A percentile compares a stretch with the other conserved stretches of the same genome.
phyloP scores from a whole-genome alignment of 2,797 vertebrate species.

The Ceryle rudis region DNA sequence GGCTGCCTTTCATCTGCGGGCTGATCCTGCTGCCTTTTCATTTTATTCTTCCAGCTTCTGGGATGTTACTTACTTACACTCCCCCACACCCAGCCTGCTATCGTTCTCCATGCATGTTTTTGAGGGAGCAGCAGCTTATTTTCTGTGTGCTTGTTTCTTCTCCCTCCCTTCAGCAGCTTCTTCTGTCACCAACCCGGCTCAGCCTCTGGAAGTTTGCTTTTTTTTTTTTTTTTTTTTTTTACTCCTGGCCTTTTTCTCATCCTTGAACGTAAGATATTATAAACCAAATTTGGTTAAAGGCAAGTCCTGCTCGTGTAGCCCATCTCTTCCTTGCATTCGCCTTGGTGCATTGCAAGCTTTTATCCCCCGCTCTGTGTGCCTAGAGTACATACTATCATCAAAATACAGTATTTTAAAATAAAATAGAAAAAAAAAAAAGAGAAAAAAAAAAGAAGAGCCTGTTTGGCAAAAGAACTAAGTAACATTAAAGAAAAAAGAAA shows the following conservation, averaged over 20 bases:
- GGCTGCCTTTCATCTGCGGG: constrained; percentile 79
- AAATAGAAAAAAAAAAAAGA: not conserved
- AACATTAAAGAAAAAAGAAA: not conserved
- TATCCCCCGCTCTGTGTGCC: not conserved
- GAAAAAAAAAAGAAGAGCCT: not conserved
- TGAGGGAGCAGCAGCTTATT: constrained; percentile 8
- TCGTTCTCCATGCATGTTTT: constrained; percentile 34
- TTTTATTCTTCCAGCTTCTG: constrained; percentile 72
- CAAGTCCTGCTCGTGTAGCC: not conserved
- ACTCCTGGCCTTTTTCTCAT: not conserved
- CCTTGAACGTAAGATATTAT: not conserved
- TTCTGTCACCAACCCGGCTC: not conserved
- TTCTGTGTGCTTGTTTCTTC: constrained; percentile 1
- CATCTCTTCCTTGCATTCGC: not conserved
- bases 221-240: not conserved
- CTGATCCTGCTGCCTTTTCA: constrained; percentile 78
- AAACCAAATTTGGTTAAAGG: not conserved
- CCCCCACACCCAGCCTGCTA: constrained; percentile 27
- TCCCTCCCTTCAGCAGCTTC: not conserved
- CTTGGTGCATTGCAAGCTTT: not conserved
- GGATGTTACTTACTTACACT: constrained; percentile 56
- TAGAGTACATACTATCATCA: not conserved
- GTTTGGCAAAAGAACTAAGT: constrained; percentile 64
- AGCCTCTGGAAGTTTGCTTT: not conserved
- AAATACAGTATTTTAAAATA: not conserved